A percentile compares a stretch with the other conserved stretches of the same genome.
These are phyloP conservation scores for Oryzaephilus surinamensis DNA, from an alignment of 1,140 invertebrate genomes.

Conservation along the genomic window DNA sequence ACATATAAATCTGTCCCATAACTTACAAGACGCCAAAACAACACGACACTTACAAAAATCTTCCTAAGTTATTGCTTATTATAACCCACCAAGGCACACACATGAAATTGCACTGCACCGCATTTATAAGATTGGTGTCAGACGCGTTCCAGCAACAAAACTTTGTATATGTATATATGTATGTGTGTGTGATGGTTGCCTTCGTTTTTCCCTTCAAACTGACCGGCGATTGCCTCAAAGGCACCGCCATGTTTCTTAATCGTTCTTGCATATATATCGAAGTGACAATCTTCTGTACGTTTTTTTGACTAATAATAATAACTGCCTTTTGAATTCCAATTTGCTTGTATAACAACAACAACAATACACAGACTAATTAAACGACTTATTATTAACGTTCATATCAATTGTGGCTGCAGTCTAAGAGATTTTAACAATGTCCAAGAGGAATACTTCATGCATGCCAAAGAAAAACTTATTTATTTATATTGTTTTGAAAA, in stretches of 20 bases:
- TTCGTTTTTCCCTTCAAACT: neutral
- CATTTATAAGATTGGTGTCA: no score
- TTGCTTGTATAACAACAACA: no score
- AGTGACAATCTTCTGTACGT: slow-evolving; percentile 12
- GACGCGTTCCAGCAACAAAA: no score
- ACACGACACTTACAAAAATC: slow-evolving; percentile 33
- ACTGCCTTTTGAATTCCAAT: no score
- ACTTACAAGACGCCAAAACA: slow-evolving; percentile 36
- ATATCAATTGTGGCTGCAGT: no score
- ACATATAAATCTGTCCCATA: slow-evolving; percentile 33
- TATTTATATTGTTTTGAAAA: no score
- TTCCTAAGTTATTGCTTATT: slow-evolving; percentile 36
- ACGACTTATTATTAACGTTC: no score
- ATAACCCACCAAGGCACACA: slow-evolving; percentile 17
- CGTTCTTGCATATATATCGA: slow-evolving; percentile 12
- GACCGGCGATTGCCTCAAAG: slow-evolving; percentile 9
- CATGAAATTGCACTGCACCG: slow-evolving; percentile 8
- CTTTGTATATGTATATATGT: neutral
- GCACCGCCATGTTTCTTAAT: slow-evolving; percentile 11
- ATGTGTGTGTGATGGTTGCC: neutral
- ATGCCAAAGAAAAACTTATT: no score
- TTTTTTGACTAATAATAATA: no score
- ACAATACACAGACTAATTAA: no score
- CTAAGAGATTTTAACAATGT: no score
- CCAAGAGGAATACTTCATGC: no score